Percentiles rank a stretch among this genome's conserved stretches.
Conservation (phyloP, 1,140 invertebrate species). For the Apis dorsata region DNA sequence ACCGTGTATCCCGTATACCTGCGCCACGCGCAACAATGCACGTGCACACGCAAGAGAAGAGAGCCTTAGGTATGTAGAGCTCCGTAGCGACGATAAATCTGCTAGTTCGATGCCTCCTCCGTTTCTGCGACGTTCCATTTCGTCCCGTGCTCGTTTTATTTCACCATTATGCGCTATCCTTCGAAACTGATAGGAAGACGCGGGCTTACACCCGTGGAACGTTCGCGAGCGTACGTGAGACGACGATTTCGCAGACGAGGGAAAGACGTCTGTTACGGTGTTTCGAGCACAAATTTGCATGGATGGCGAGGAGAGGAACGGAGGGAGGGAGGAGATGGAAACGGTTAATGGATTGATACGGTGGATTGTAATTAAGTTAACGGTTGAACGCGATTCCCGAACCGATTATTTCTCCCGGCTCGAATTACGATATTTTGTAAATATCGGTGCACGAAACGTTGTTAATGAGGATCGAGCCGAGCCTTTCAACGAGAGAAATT, state of each 20-base stretch:
- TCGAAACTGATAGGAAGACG: constrained; percentile 39
- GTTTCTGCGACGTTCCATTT: constrained; percentile 46
- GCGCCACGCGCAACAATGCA: no score
- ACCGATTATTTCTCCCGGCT: constrained; percentile 34
- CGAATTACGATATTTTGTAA: constrained; percentile 20
- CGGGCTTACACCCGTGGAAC: not conserved
- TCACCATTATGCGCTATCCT: constrained; percentile 45
- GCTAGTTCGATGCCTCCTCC: constrained; percentile 52
- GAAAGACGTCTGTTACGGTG: constrained; percentile 38
- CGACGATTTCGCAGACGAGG: constrained; percentile 2
- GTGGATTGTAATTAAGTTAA: constrained; percentile 51
- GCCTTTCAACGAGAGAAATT: no score
- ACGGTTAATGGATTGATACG: constrained; percentile 49
- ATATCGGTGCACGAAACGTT: constrained; percentile 28
- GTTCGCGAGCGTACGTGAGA: not conserved
- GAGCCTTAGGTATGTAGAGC: constrained; percentile 1
- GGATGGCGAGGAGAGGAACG: constrained; percentile 10
- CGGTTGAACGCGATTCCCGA: constrained; percentile 37
- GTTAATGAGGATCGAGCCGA: constrained; percentile 25
- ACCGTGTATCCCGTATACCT: no score
- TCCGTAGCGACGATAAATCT: constrained; percentile 51
- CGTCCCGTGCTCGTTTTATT: constrained; percentile 48
- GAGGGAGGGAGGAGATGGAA: not conserved
- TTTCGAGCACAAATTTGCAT: constrained; percentile 42
- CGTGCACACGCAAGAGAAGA: not conserved